Evolutionary conservation across 92 coral and sea anemone species (phyloP), one percentile per base, ranked within the genome.

Genomic region (Palythoa heliodiscus): DNA sequence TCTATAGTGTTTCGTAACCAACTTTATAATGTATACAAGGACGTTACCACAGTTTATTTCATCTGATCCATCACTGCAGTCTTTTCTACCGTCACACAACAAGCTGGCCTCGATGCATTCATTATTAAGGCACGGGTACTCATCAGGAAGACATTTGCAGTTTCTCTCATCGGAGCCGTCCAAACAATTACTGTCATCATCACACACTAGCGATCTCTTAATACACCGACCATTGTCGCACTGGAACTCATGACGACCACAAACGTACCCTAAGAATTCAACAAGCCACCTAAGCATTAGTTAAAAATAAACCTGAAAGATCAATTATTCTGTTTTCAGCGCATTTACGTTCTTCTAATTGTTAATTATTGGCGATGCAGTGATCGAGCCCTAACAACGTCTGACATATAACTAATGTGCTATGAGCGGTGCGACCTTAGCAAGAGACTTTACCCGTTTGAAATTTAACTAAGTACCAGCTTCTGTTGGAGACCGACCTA

Each of bases 111-210:
- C 74, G 52, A 70, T 70, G 20, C 74, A 70, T 37, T 70, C 47
- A 37, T 63, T 63, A 53, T 13, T 75, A 60, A 75, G 38, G 24
- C 80, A 75, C 22, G 80, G 80, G 58, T 48, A 75, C 80, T 75
- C 63, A 37, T 54, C 38, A 29, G 80, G 80, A 22, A 75, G 80
- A 52, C 80, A 75, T n/a, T 75, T 75, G 80, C 80, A 75, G 64
- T 7, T 25, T 19, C 61, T 29, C 40, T 75, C 80, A 19, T 75
- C 80, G 11, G 80, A 75, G 22, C 40, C 53, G 40, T 75, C 80
- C 66, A 75, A 29, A 52, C 80, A 75, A 11, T 75, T n/a, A 14
- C 20, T 52, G 80, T 75, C 80, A 7, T 66, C 80, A 25, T 75
- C 64, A 22, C 80, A 75, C 47, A 75, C 80, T 11, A 75, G 19